Evolutionary conservation across 2,113 vertebrate species (phyloP).

Genomic region (Benitochromis conjunctus): DNA sequence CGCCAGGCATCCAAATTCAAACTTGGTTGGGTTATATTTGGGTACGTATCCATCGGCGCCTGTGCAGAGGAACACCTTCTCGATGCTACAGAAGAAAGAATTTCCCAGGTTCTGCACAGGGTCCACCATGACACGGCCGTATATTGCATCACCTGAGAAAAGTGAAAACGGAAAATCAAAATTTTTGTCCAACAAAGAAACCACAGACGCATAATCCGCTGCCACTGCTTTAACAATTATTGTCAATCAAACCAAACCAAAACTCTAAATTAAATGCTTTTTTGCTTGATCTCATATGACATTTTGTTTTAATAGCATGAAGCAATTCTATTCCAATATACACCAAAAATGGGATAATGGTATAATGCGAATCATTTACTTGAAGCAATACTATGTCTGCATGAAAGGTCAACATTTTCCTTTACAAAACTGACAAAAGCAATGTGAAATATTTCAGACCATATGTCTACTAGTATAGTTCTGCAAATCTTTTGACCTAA

Average conservation of each 20-base stretch:
- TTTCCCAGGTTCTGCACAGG: conserved; percentile 93
- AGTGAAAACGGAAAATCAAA: neutral
- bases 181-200: neutral
- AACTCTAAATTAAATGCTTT: neutral
- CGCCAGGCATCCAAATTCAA: conserved; percentile 91
- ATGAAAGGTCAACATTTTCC: neutral
- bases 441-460: neutral
- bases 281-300: neutral
- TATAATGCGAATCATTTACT: neutral
- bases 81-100: conserved; percentile 93
- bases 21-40: conserved; percentile 85
- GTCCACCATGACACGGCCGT: conserved; percentile 94
- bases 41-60: conserved; percentile 94
- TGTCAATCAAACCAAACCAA: neutral
- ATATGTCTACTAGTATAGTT: neutral
- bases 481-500: neutral
- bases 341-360: neutral
- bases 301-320: neutral
- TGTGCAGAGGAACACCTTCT: conserved; percentile 94
- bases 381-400: neutral
- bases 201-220: neutral
- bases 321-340: neutral
- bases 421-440: neutral
- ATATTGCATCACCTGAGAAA: conserved; percentile 83
- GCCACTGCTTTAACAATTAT: neutral